A percentile compares a stretch with the other conserved stretches of the same genome.
These are phyloP conservation scores for Hydropotes inermis DNA, from an alignment of 2,113 vertebrate species.

Conservation along the genomic window DNA sequence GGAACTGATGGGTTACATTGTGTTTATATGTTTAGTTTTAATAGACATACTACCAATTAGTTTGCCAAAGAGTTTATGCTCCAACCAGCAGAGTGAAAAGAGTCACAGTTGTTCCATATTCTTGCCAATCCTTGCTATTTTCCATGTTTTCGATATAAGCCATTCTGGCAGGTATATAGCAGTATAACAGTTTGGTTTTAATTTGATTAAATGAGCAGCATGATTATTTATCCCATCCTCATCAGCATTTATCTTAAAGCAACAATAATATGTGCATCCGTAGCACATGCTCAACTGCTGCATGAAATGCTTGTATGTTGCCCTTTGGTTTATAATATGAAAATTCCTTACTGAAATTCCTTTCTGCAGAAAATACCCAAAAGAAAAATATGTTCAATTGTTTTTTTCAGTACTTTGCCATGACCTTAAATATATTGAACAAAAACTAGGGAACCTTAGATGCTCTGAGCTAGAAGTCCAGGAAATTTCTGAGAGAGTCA, in stretches of 20 bases:
- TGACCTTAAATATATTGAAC: neutral
- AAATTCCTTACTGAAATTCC: neutral
- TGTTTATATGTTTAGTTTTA: neutral
- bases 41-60: neutral
- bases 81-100: neutral
- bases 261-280: neutral
- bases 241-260: neutral
- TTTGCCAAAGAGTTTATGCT: neutral
- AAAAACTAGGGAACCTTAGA: neutral
- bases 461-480: neutral
- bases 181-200: neutral
- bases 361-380: neutral
- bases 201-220: neutral
- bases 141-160: neutral
- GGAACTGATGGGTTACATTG: neutral
- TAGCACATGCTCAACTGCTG: accelerated
- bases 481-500: neutral
- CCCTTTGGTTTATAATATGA: neutral
- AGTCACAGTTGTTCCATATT: neutral
- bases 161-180: neutral
- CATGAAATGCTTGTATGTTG: neutral
- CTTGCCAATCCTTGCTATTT: neutral
- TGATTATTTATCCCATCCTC: neutral
- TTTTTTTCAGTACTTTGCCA: neutral
- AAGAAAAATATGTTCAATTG: neutral